Percentiles rank a stretch among this genome's conserved stretches.
These are phyloP conservation scores for Thysanoteuthis rhombus DNA, from an alignment of 2,888 invertebrate species.

Conservation along the genomic window DNA sequence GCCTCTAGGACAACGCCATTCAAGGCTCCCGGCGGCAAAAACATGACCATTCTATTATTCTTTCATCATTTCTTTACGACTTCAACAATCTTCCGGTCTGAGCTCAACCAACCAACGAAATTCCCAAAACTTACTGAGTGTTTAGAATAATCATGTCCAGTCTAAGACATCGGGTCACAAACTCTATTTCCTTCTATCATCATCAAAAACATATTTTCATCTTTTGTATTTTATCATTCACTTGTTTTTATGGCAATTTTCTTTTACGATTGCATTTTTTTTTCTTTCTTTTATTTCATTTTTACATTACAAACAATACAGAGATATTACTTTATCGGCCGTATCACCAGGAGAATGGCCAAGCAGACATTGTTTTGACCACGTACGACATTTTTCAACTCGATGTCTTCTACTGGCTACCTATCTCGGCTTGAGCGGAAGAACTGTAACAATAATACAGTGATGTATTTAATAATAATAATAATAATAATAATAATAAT, in stretches of 20 bases:
- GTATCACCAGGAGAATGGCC: neutral
- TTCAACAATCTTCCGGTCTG: neutral
- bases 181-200: neutral
- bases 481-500: too few relatives aligned
- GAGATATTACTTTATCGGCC: neutral
- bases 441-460: too few relatives aligned
- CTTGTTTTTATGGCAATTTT: neutral
- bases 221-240: neutral
- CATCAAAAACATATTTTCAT: neutral
- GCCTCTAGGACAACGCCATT: neutral
- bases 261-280: neutral
- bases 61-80: neutral
- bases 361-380: neutral
- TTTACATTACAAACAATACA: neutral
- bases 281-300: neutral
- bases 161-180: neutral
- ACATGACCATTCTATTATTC: neutral
- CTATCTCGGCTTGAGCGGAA: neutral
- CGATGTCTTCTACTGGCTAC: neutral
- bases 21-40: neutral
- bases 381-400: neutral
- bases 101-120: neutral
- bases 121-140: neutral
- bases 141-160: neutral
- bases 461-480: too few relatives aligned